These are phyloP conservation scores for Ennomos quercinarius DNA, from an alignment of 2,888 invertebrate species.

Conservation along the genomic window DNA sequence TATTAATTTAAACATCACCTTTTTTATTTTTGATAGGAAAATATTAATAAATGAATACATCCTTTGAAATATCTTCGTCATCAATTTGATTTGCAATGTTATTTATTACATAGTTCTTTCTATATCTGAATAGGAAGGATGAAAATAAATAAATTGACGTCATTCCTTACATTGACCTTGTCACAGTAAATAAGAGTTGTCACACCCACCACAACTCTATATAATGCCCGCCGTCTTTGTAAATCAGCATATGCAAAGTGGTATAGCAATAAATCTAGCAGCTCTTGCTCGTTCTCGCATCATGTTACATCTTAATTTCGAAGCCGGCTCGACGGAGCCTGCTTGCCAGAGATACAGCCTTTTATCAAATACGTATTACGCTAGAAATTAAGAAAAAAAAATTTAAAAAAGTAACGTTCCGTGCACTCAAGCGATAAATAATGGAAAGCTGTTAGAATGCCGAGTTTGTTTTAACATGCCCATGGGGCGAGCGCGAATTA, in stretches of 20 bases:
- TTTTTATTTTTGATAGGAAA: no score
- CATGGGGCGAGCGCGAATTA: constrained; percentile 75
- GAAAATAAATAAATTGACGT: no score
- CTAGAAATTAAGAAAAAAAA: constrained; percentile 81
- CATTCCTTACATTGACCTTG: constrained; percentile 4
- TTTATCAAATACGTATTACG: constrained; percentile 85
- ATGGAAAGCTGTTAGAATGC: constrained; percentile 79
- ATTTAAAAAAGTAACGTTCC: constrained; percentile 58
- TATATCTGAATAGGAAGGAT: no score
- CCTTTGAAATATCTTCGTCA: no score
- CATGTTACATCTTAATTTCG: constrained; percentile 87
- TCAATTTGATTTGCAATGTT: no score
- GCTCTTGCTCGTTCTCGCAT: constrained; percentile 86
- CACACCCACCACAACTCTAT: constrained; percentile 60
- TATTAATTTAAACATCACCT: no score
- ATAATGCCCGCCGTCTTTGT: constrained; percentile 74
- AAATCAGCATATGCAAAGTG: constrained; percentile 87
- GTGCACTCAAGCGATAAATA: constrained; percentile 79
- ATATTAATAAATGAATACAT: no score
- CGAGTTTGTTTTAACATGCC: constrained; percentile 80
- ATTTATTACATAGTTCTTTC: no score
- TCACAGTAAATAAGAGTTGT: constrained; percentile 49
- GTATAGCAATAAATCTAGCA: constrained; percentile 86
- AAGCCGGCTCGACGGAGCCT: constrained; percentile 83
- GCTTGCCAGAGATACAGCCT: constrained; percentile 82